Conservation (phyloP, 1,140 invertebrate genomes). For the Phenacoccus solenopsis region DNA sequence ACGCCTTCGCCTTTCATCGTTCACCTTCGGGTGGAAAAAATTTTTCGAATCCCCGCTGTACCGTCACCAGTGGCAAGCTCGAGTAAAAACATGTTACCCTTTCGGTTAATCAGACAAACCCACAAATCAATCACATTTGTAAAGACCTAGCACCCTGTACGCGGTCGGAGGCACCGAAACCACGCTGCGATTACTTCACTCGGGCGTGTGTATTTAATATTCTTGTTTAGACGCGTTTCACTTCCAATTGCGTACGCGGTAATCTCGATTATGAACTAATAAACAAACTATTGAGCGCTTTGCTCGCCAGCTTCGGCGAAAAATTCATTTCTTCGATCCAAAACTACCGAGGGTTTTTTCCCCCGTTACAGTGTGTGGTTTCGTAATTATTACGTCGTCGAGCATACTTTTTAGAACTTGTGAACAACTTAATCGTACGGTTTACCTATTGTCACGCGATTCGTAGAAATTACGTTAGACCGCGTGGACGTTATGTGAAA, state of each 20-base stretch:
- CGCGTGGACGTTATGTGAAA: too few relatives aligned
- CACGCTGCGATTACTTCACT: background rate
- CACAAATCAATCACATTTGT: background rate
- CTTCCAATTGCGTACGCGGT: too few relatives aligned
- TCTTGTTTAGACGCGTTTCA: background rate
- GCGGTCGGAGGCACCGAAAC: background rate
- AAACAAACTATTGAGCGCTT: too few relatives aligned
- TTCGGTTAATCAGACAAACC: conserved; percentile 1
- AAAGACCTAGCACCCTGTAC: background rate
- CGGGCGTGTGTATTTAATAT: background rate
- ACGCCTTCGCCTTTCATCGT: background rate
- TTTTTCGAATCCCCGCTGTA: background rate
- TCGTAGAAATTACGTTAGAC: background rate
- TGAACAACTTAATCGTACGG: background rate
- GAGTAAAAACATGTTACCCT: background rate
- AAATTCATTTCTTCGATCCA: too few relatives aligned
- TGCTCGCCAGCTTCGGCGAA: too few relatives aligned
- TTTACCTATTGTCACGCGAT: background rate
- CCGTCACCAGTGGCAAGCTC: too few relatives aligned
- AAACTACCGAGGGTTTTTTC: too few relatives aligned
- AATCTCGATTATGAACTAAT: too few relatives aligned
- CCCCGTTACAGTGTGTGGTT: background rate
- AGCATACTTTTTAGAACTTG: background rate
- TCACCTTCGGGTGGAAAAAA: background rate
- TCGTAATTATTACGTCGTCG: background rate